Conservation (phyloP, 2,888 invertebrate genomes). For the Syrista parreyssii region DNA sequence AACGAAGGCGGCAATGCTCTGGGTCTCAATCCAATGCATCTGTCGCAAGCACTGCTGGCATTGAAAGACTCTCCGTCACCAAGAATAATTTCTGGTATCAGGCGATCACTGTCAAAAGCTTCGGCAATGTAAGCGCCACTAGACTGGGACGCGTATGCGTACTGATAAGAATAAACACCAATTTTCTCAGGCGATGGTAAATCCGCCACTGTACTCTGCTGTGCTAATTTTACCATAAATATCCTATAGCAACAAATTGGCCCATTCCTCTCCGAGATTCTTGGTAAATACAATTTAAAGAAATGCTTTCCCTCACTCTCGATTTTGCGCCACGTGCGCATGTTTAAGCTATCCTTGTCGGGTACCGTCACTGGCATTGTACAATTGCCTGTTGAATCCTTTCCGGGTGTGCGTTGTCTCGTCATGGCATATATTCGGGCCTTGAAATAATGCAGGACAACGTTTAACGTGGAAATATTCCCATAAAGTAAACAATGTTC, state of each 20-base stretch:
- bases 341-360: constrained; percentile 72
- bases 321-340: constrained; percentile 73
- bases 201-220: constrained; percentile 73
- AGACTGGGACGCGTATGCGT: constrained; percentile 76
- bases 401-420: constrained; percentile 79
- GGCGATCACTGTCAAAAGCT: constrained; percentile 78
- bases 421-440: constrained; percentile 79
- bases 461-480: not conserved
- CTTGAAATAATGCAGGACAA: constrained; percentile 25
- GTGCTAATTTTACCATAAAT: constrained; percentile 79
- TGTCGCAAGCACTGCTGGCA: constrained; percentile 63
- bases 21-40: constrained; percentile 69
- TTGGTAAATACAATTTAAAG: constrained; percentile 80
- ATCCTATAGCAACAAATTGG: constrained; percentile 89
- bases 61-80: constrained; percentile 73
- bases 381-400: constrained; percentile 74
- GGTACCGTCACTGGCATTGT: constrained; percentile 79
- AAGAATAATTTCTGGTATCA: constrained; percentile 77
- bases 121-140: constrained; percentile 88
- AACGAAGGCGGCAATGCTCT: constrained; percentile 51
- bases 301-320: constrained; percentile 76
- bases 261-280: constrained; percentile 86
- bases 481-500: not conserved
- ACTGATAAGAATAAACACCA: constrained; percentile 78
- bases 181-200: constrained; percentile 78